Evolutionary conservation across 2,113 vertebrate species (phyloP), one percentile per base, ranked within the genome.

Genomic region (Dermatemys mawii): DNA sequence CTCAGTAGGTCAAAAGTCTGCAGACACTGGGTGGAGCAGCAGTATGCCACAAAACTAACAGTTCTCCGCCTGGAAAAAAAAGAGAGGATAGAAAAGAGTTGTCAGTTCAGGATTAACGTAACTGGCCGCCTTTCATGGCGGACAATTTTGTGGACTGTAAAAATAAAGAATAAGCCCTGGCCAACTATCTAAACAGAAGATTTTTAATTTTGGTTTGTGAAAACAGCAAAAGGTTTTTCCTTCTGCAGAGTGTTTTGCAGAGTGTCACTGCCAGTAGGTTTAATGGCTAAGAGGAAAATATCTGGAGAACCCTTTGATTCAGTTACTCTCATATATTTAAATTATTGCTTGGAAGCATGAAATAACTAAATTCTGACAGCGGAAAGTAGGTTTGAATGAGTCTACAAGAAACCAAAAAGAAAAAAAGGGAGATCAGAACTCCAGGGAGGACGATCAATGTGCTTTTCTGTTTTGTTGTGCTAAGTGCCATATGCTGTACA

Each of bases 41-140:
- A 99, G 96, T 99, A 99, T 38, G 99, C 99, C 97, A 99, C 99
- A 95, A 99, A 99, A 96, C 99, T 99, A 85, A 99, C 99, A 7
- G 98, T 96, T n/a, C 98, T 99, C 98, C 99, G 99, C 97, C 98
- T 98, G 94, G 50, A 83, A 89, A 38, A 76, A 86, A 90, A 91
- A 75, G 75, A 70, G 17, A 10, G 38, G 6, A 57, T 13, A 2
- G 41, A 73, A 88, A 83, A 63, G 80, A 91, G 84, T 93, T 84
- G 95, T 98, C 92, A 98, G 95, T 92, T 90, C 78, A 89, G 94
- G 93, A 90, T 92, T 78, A 93, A 94, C 88, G 83, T 41, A 93
- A 84, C 75, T 84, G 94, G 94, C 93, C 78, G 73, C 81, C 19
- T 86, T 75, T 94, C 92, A 90, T 38, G 41, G 50, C 55, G 96